Base-by-base conservation (phyloP, 30 jellyfish, hydroid and myxozoan genomes). In the Morbakka virulenta region DNA sequence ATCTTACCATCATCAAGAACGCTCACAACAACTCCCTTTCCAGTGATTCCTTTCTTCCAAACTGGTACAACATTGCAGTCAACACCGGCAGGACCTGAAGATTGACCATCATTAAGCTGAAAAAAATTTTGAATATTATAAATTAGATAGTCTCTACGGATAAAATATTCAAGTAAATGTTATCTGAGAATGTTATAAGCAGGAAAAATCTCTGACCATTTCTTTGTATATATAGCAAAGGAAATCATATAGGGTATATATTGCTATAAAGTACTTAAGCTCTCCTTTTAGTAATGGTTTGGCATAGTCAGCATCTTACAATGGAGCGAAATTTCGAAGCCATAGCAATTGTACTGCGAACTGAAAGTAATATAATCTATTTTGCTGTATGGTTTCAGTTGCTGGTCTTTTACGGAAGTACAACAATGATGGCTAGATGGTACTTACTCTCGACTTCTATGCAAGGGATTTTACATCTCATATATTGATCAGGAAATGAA, bases 41-140 rank as follows among this genome's bases (percentile, higher is more conserved):
- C 98, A 28, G 79, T 92, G 77, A 57, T 87, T 3, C 96, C 96
- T 49, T 86, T 91, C 23, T 53, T 49, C 98, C 98, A 92, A 0
- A 84, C 96, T 2, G 96, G 90, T 29, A 74, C 52, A 3, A 86
- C 98, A 50, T 92, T 86, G 32, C 86, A 32, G 52, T 92, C 98
- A 0, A 92, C 98, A 11, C 98, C 98, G 23, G 98, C 91, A 11
- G 98, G 98, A n/a, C 98, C 98, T 11, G 96, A 77, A 0, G 98
- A 92, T 69, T 92, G 98, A 24, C 98, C 98, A 30, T 34, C 72
- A 52, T 92, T 92, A 48, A 75, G 64, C 98, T 92, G 67, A 41
- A 57, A 81, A 50, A 57, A 47, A 69, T 61, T 4, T 32, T 22
- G 14, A 33, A 50, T 32, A 23, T 35, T 1, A 65, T 35, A 66